Evolutionary conservation across 1,140 invertebrate genomes (phyloP), one percentile per base, ranked within the genome.

Genomic region (Danaus plexippus): DNA sequence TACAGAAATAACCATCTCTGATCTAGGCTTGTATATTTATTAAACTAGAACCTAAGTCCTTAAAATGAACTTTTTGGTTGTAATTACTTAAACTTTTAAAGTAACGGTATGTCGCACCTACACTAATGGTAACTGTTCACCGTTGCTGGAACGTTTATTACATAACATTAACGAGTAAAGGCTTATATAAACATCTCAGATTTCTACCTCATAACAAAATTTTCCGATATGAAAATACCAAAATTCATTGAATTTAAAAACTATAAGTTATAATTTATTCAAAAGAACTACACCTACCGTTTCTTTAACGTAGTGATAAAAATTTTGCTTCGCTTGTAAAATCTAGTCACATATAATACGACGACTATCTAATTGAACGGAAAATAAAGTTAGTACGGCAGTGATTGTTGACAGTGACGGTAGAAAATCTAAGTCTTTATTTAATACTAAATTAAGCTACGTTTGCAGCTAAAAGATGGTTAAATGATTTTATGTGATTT

Each of bases 51-150:
- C 77, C 79, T 85, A 83, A 86, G 80, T 84, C 80, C 80, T 71
- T 86, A 84, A 67, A 86, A 84, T 81, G 83, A 86, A 86, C 83
- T 86, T 83, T 86, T 84, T 86, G 83, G 83, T 86, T 84, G 75
- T 76, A 73, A 80, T 80, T 77, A 77, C 80, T 86, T 84, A 86
- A 74, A 73, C 75, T 75, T 73, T 74, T 71, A 73, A 71, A 53
- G 62, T 66, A 75, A 75, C 77, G 56, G 69, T 71, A 54, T 63
- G 77, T 71, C 80, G 54, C 58, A 43, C 66, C 68, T 80, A 77
- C 57, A 68, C 81, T 85, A 86, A 62, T 84, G 83, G 83, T 86
- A 86, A 86, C 83, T 80, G 80, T 85, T 86, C 83, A 86, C 83
- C 83, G 83, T 86, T 86, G 83, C 59, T 80, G 80, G 77, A 81